phyloP scores from a whole-genome alignment of 1,140 invertebrate species.

The Macrobrachium nipponense region DNA sequence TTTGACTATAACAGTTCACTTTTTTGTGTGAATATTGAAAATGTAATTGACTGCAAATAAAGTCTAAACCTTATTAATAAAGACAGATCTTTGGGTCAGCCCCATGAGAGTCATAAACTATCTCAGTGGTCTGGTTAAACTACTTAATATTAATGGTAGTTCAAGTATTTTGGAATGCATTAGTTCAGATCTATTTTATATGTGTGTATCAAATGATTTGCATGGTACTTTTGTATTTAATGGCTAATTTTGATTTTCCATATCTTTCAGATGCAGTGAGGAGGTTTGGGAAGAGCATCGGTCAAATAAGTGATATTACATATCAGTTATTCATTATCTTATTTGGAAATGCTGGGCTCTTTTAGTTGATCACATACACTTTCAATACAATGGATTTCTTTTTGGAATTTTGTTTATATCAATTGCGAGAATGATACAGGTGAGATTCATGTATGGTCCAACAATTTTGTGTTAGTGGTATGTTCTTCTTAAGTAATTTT shows the following conservation, averaged over 20 bases:
- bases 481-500: background rate
- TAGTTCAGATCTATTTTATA: no score
- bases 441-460: background rate
- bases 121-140: no score
- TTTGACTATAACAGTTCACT: no score
- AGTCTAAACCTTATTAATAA: no score
- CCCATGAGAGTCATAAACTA: no score
- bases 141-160: no score
- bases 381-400: slow-evolving; percentile 99
- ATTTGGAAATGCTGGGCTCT: slow-evolving; percentile 89
- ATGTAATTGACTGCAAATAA: no score
- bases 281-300: slow-evolving; percentile 63
- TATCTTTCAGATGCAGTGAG: slow-evolving; percentile 64
- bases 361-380: slow-evolving; percentile 98
- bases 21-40: no score
- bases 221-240: slow-evolving; percentile 19
- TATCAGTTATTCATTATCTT: slow-evolving; percentile 73
- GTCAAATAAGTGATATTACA: slow-evolving; percentile 66
- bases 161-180: no score
- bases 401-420: slow-evolving; percentile 93
- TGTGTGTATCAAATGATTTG: background rate
- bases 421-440: slow-evolving; percentile 77
- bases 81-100: no score
- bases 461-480: background rate
- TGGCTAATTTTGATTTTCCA: background rate